Base-by-base conservation (phyloP, 1,140 invertebrate genomes). In the Nasonia giraulti region DNA sequence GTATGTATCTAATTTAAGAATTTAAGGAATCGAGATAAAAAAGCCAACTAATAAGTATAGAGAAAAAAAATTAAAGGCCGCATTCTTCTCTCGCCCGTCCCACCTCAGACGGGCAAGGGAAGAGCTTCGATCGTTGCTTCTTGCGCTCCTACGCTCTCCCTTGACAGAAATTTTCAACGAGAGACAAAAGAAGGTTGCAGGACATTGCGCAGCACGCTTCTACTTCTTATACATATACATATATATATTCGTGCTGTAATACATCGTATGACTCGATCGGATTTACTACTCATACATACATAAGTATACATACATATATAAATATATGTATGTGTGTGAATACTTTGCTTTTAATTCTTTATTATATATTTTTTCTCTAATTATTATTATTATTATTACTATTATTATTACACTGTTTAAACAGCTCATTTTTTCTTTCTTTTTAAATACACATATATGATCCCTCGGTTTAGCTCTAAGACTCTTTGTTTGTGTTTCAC, bases 1-100 rank as follows among this genome's bases (percentile, higher is more conserved):
- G 76, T 82, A 86, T 83, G 71, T 86, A 74, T 79, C 81, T 86
- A 82, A 82, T 86, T 86, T 86, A 82, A 82, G 81, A 31, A 75
- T 66, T 78, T 78, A 82, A 82, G 62, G 4, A 78, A 82, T 79
- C 27, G 20, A 55, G 10, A 27, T 80, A 85, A 69, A 47, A 78
- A 62, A 77, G 71, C 55, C 31, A 84, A 81, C 40, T 78, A 85
- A 77, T 69, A 77, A 80, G 69, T 82, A 40, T 69, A 77, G 62
- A 71, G 23, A 40, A 44, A 80, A 80, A 79, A 33, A 50, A 33
- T 33, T 7, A 47, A 50, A 66, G 33, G 71, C 76, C 77, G 17
- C 76, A 80, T 40, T 80, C 83, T 50, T 69, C 66, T 78, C 44
- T 69, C n/a, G 50, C 83, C 27, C 20, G 69, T n/a, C 14, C 80